A percentile compares a stretch with the other conserved stretches of the same genome.
Evolutionary conservation across 2,888 invertebrate genomes (phyloP).

Genomic region (Molorchus minor): DNA sequence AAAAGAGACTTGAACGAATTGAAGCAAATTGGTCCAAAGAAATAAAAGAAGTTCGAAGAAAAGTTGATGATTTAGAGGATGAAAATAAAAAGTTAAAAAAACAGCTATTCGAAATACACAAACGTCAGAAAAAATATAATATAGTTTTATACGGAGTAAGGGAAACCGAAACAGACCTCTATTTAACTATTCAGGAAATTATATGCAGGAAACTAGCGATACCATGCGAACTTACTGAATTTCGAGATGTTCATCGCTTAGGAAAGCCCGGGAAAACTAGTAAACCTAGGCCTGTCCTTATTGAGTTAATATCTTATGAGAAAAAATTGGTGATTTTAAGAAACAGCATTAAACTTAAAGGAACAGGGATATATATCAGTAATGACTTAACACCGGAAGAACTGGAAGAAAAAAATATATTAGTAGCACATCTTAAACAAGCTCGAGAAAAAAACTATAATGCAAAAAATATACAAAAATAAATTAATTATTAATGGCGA

Average conservation of each 20-base stretch:
- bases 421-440: conserved; percentile 3
- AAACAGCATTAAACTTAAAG: conserved; percentile 10
- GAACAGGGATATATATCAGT: conserved; percentile 6
- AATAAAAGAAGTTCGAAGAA: neutral
- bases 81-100: neutral
- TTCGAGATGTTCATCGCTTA: neutral
- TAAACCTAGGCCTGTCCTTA: conserved; percentile 2
- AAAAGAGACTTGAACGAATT: neutral
- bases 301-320: neutral
- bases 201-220: too few relatives aligned
- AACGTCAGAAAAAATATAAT: neutral
- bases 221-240: too few relatives aligned
- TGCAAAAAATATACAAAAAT: conserved; percentile 1
- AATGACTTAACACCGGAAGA: conserved; percentile 3
- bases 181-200: neutral
- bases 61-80: too few relatives aligned
- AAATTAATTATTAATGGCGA: conserved; percentile 2
- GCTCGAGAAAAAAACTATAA: conserved; percentile 2
- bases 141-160: too few relatives aligned
- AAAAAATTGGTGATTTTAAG: conserved; percentile 1
- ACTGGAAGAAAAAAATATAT: neutral
- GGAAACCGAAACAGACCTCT: neutral
- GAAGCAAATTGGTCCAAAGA: neutral
- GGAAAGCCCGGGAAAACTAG: neutral
- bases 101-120: neutral